A percentile compares a stretch with the other conserved stretches of the same genome.
Evolutionary conservation across 2,797 vertebrate species (phyloP).

Genomic region (Podarcis siculus): DNA sequence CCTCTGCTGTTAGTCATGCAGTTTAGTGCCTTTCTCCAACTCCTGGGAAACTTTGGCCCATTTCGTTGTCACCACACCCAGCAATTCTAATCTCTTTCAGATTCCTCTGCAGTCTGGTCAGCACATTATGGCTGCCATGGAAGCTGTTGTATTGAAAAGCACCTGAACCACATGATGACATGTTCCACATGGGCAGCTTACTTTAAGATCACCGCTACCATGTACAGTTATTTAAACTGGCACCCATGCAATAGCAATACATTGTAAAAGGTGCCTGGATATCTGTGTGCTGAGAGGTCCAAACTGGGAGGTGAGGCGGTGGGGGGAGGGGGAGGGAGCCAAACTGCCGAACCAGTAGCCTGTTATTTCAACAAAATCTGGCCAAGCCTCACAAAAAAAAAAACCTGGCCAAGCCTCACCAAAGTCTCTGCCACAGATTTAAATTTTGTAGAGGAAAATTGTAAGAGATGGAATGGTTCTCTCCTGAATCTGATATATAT

Average conservation of each 20-base stretch:
- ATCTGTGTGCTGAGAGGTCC: not conserved
- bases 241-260: not conserved
- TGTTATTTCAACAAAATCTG: not conserved
- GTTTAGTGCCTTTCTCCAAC: conserved; percentile 32
- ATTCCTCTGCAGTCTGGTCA: conserved; percentile 1
- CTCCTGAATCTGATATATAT: not conserved
- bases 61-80: conserved; percentile 9
- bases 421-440: not conserved
- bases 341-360: not conserved
- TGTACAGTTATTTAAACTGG: not conserved
- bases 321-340: too few species aligned
- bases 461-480: not conserved
- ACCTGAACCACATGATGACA: not conserved
- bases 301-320: too few species aligned
- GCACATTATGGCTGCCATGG: not conserved
- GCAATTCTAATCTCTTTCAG: conserved; percentile 23
- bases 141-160: not conserved
- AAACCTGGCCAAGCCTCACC: not conserved
- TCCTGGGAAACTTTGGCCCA: conserved; percentile 22
- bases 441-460: not conserved
- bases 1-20: conserved; percentile 30
- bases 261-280: not conserved
- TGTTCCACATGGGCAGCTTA: not conserved
- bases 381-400: too few species aligned
- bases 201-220: not conserved